Evolutionary conservation across 1,140 invertebrate genomes (phyloP).

Genomic region (Dermatophagoides farinae): DNA sequence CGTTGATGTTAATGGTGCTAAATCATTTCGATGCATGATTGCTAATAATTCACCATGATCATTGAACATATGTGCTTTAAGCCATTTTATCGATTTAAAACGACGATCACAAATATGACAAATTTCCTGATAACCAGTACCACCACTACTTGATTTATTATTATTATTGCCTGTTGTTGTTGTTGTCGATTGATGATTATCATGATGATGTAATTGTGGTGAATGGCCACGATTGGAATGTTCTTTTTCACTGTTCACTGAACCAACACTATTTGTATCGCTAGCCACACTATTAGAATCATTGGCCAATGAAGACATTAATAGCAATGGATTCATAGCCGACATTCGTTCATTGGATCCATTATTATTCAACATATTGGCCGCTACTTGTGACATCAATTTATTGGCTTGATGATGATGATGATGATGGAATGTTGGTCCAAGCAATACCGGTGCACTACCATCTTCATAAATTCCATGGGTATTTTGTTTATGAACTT

Average conservation of each 20-base stretch:
- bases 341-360: background rate
- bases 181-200: too few species aligned
- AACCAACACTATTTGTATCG: background rate
- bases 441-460: background rate
- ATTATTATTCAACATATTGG: background rate
- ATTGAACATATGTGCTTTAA: conserved; percentile 63
- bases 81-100: conserved; percentile 69
- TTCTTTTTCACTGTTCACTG: background rate
- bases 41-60: conserved; percentile 47
- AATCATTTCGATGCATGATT: background rate
- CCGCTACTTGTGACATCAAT: background rate
- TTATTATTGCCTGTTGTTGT: too few species aligned
- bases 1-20: background rate
- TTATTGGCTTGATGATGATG: background rate
- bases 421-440: background rate
- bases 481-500: conserved; percentile 91
- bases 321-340: background rate
- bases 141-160: conserved; percentile 32
- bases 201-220: too few species aligned
- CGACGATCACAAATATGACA: conserved; percentile 67
- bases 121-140: conserved; percentile 48
- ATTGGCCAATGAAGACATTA: background rate
- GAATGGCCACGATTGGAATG: too few species aligned
- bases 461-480: conserved; percentile 50
- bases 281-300: background rate